Percentiles rank a stretch among this genome's conserved stretches.
Conservation (phyloP, 2,888 invertebrate genomes). For the Limnephilus auricula region DNA sequence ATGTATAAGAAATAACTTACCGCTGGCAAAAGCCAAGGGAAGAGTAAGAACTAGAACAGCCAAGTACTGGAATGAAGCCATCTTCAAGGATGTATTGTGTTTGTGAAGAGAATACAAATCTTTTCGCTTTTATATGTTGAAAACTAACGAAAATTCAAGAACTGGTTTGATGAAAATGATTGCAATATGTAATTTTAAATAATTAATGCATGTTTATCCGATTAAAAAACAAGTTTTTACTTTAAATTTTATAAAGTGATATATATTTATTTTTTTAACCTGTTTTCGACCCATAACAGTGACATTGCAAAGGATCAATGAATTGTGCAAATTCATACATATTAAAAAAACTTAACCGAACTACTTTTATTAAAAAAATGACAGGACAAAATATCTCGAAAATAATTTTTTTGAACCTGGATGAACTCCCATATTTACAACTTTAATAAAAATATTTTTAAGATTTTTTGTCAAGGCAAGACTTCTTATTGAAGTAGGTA, state of each 20-base stretch:
- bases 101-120: background rate
- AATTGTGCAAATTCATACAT: background rate
- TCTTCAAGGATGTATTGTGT: slow-evolving; percentile 27
- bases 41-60: slow-evolving; percentile 12
- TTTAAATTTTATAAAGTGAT: background rate
- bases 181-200: background rate
- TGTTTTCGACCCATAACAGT: slow-evolving; percentile 2
- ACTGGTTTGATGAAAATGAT: slow-evolving; percentile 6
- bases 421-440: background rate
- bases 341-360: background rate
- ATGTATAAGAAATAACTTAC: background rate
- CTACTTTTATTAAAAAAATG: background rate
- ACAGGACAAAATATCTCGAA: background rate
- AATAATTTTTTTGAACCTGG: background rate
- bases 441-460: too few species aligned
- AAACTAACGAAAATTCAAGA: background rate
- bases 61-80: slow-evolving; percentile 27
- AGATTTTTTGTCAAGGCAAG: too few species aligned
- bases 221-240: background rate
- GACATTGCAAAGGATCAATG: slow-evolving; percentile 6
- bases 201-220: background rate
- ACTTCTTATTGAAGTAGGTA: too few species aligned
- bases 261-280: background rate
- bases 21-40: background rate
- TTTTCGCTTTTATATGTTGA: slow-evolving; percentile 8